A percentile compares a stretch with the other conserved stretches of the same genome.
phyloP scores from a whole-genome alignment of 2,797 vertebrate species.

The Neosilurus hyrtlii region DNA sequence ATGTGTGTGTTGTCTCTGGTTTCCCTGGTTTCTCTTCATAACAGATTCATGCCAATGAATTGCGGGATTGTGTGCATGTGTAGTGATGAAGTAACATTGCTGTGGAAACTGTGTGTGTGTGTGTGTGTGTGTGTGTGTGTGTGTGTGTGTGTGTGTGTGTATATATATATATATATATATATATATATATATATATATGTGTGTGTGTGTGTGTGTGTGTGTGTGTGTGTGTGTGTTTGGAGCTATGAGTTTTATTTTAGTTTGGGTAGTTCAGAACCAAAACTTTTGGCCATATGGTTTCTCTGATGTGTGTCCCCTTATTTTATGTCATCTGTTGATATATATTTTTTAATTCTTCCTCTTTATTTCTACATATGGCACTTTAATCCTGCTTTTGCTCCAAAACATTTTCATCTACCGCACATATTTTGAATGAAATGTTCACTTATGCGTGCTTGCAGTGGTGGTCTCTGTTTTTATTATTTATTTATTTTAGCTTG shows the following conservation, averaged over 20 bases:
- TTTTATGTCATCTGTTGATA: neutral
- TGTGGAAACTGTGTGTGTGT: no score
- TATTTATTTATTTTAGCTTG: neutral
- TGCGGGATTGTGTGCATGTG: no score
- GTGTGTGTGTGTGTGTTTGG: no score
- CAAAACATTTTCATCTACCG: neutral
- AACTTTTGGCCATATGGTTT: neutral
- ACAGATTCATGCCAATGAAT: no score
- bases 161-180: no score
- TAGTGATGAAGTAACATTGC: no score
- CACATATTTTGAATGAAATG: neutral
- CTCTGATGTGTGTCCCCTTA: neutral
- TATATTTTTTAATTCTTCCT: neutral
- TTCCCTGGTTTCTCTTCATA: no score
- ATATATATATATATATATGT: no score
- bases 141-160: no score
- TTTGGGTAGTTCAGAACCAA: neutral
- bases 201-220: no score
- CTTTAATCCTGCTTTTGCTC: neutral
- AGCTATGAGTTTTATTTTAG: neutral
- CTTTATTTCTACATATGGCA: neutral
- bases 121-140: no score
- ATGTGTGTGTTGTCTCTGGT: no score
- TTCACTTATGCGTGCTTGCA: neutral
- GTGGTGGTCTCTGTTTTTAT: neutral